Percentiles rank a stretch among this genome's conserved stretches.
Conservation (phyloP, 2,888 invertebrate species). For the Amblyjoppa fuscipennis region DNA sequence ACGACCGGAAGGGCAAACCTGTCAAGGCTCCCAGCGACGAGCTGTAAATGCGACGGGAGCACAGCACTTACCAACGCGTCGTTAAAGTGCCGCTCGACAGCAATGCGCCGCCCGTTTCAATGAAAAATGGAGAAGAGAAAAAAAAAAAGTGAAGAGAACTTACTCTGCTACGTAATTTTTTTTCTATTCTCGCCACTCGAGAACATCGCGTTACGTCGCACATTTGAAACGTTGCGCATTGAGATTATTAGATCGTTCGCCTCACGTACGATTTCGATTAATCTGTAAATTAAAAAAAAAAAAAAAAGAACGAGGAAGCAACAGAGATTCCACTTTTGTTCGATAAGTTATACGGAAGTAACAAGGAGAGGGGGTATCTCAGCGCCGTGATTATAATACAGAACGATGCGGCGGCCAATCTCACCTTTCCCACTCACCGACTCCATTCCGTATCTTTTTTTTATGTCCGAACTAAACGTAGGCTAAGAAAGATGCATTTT, state of each 20-base stretch:
- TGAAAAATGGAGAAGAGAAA: slow-evolving; percentile 7
- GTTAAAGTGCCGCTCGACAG: not conserved
- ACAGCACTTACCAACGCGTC: not conserved
- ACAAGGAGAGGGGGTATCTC: slow-evolving; percentile 12
- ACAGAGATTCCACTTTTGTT: not conserved
- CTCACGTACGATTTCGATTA: slow-evolving; percentile 2
- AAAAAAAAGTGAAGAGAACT: slow-evolving; percentile 29
- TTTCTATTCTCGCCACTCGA: slow-evolving; percentile 21
- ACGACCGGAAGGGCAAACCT: slow-evolving; percentile 93
- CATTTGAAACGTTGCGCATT: slow-evolving; percentile 50
- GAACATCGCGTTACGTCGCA: slow-evolving; percentile 12
- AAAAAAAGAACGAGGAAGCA: not conserved
- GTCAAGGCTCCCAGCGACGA: slow-evolving; percentile 87
- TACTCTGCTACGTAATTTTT: slow-evolving; percentile 55
- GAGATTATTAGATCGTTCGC: slow-evolving; percentile 11
- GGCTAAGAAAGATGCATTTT: slow-evolving; percentile 71
- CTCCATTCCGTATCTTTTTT: slow-evolving; percentile 65
- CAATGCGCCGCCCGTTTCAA: slow-evolving; percentile 14
- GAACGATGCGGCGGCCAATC: not conserved
- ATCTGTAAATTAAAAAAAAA: slow-evolving; percentile 14
- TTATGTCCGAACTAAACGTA: slow-evolving; percentile 55
- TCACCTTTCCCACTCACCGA: slow-evolving; percentile 40
- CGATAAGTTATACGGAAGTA: not conserved
- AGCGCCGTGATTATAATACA: slow-evolving; percentile 22
- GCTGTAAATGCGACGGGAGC: slow-evolving; percentile 85